Base-by-base conservation (phyloP, 2,113 vertebrate genomes). In the Oreochromis spilurus region DNA sequence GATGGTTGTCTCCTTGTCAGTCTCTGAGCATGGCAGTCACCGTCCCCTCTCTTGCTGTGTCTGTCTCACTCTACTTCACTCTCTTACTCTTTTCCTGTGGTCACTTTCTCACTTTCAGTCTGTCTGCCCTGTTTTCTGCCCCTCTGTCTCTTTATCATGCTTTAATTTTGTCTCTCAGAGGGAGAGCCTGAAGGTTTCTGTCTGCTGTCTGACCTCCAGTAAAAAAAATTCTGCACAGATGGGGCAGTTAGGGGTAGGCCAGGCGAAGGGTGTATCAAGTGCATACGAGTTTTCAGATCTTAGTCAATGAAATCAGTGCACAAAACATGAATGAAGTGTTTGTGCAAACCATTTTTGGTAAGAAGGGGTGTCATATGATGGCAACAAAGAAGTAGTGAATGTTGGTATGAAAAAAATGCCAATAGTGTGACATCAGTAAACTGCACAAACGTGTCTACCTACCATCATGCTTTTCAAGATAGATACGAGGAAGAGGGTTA, bases 1-100 rank as follows among this genome's bases (percentile, higher is more conserved):
- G 92, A 92, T 91, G 91, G 89, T 72, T 79, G 88, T 91, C 81
- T 88, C 85, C 87, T 84, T 38, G 83, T 88, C 88, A 19, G 80
- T 83, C 62, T 87, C 72, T 6, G 54, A 84, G 45, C 45, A 43
- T 55, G 72, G 45, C 57, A 17, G 43, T n/a, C 67, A 7, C 8
- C 34, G 2, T 67, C 62, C 38, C 67, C 53, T 78, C 70, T 34
- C 26, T 79, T 11, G n/a, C 45, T 82, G 24, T 36, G 57, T 57
- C 60, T 17, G 26, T 79, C 55, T 43, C 53, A n/a, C 54, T 52
- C 29, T 79, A 9, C 8, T 48, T 34, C 43, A 26, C 24, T 26
- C 53, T 55, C 36, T 6, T 10, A 13, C 9, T 21, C 7, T 60
- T 43, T 17, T 13, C 21, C 21, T 54, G 10, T 81, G 67, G 40